Base-by-base conservation (phyloP, 2,797 vertebrate genomes). In the Acipenser oxyrinchus region DNA sequence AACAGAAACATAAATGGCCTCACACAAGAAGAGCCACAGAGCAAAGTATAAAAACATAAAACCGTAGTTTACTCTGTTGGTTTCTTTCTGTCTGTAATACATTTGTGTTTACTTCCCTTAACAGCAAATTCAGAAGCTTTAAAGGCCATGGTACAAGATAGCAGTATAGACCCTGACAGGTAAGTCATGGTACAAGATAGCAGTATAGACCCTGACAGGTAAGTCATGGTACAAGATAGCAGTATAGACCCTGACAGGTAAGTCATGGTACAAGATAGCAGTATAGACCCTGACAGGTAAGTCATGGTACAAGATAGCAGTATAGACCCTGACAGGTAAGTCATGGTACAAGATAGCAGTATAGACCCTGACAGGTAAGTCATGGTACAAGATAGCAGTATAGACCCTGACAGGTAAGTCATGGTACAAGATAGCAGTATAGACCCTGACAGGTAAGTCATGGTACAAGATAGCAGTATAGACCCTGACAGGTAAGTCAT, bases 111-210 rank as follows among this genome's bases (percentile, higher is more conserved):
- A 48, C 13, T 48, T 18, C 23, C 13, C n/a, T 75, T 76, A 37
- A 64, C 82, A 99, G 96, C 95, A 48, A 99, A 99, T 81, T 89
- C 89, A 0, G 96, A 96, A 72, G 90, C 95, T 62, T 86, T 99
- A 74, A 93, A 94, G 73, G 96, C 96, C 75, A 97, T 99, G 96
- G 77, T 98, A 66, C 77, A 86, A 63, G 92, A 94, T 8, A 93
- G 85, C 85, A 93, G 86, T 78, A 66, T 91, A 13, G 94, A 98
- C 49, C 91, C 90, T 48, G 95, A 97, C 49, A 91, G 92, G 96
- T 98, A 82, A 93, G 91, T 60, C 52, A 63, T 2, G 4, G 8
- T 37, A 37, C 37, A n/a, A n/a, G 92, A 94, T 8, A 93, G 85
- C 85, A 93, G 86, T 78, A 66, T 91, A 13, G 94, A 98, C 49